Base-by-base conservation (phyloP, 2,888 invertebrate species). In the Spodoptera exigua region DNA sequence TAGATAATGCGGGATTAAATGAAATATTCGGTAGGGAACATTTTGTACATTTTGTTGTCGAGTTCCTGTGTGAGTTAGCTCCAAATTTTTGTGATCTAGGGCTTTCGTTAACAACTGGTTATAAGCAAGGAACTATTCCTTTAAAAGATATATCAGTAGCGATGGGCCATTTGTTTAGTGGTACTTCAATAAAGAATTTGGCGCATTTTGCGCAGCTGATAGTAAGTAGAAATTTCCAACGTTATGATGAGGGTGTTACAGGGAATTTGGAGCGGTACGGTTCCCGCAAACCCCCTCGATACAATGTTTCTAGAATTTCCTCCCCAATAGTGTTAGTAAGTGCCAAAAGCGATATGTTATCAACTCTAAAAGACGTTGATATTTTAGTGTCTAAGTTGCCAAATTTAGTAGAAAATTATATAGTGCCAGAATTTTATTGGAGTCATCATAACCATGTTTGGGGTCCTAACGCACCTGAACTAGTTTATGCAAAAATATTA, bases 11-110 rank as follows among this genome's bases (percentile, higher is more conserved):
- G 66, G 96, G 96, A 1, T 70, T 92, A 1, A 83, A 95, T 62
- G 97, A 97, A 81, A 95, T 98, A 59, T 82, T 96, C 18, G 97
- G 97, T 3, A 86, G 82, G 52, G 43, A 95, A 89, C 79, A 91
- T 78, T 43, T 92, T 79, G 14, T 89, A 93, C 78, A 89, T 94
- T 63, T 87, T 70, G 1, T 91, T 82, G 40, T 88, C 84, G 81
- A 90, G 70, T 75, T 84, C 14, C 40, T 91, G 1, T 92, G 93
- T 64, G 85, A 86, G 48, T 61, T 89, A 1, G 84, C 86, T 5
- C 92, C 95, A 1, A 90, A 92, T 49, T 72, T 96, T 0, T 97
- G 97, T 83, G 92, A 95, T 27, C 89, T 95, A 41, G 75, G 92
- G 0, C 85, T 96, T 7, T 94, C 95, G 63, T 70, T 96, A 11